A percentile compares a stretch with the other conserved stretches of the same genome.
Conservation (phyloP, 2,888 invertebrate genomes). For the Amaurobius ferox region DNA sequence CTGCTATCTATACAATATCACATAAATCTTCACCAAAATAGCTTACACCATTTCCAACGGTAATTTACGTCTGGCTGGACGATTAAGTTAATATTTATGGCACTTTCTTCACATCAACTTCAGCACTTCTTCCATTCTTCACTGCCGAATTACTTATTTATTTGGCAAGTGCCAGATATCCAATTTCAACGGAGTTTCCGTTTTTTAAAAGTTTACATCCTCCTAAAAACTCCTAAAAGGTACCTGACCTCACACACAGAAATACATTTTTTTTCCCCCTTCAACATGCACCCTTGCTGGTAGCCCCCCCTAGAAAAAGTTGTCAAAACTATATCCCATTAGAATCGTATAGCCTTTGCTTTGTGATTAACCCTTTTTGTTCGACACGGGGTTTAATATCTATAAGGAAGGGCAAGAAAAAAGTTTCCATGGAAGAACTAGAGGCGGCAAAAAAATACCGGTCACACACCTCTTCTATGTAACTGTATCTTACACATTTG, state of each 20-base stretch:
- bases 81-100: neutral
- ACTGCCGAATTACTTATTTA: neutral
- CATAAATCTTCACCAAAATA: too few relatives aligned
- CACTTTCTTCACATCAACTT: neutral
- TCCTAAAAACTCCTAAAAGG: conserved; percentile 5
- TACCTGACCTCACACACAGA: conserved; percentile 39
- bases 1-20: too few relatives aligned
- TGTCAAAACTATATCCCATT: conserved; percentile 45
- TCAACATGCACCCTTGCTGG: neutral
- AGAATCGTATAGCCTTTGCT: conserved; percentile 45
- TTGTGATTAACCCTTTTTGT: conserved; percentile 70
- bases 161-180: neutral
- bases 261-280: neutral
- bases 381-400: conserved; percentile 54
- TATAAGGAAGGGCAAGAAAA: conserved; percentile 4
- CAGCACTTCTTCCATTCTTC: neutral
- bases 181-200: neutral
- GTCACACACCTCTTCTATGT: conserved; percentile 63
- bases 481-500: conserved; percentile 56
- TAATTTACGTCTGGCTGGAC: neutral
- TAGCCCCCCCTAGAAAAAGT: neutral
- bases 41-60: too few relatives aligned
- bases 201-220: neutral
- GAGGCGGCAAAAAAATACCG: conserved; percentile 19
- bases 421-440: neutral